Conservation (phyloP, 2,888 invertebrate species). For the Lasioglossum lativentre region DNA sequence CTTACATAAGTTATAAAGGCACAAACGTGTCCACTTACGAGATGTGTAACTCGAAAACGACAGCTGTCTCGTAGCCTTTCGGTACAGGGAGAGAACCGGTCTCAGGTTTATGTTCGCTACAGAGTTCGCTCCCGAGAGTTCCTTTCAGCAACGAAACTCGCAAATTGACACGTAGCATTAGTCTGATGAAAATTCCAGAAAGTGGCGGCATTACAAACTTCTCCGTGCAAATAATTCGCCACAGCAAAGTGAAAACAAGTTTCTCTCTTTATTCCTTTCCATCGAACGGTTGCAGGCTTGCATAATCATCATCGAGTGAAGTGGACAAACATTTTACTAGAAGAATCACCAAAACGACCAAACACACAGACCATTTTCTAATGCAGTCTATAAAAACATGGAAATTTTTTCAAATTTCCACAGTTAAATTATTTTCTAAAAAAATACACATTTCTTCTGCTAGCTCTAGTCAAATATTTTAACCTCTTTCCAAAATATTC, state of each 20-base stretch:
- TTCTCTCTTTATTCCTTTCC: background rate
- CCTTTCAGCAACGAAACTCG: background rate
- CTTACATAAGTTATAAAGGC: background rate
- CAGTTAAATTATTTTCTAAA: background rate
- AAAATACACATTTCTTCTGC: background rate
- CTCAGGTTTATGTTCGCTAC: background rate
- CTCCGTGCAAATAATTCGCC: background rate
- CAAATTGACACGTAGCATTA: conserved; percentile 8
- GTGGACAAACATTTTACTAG: background rate
- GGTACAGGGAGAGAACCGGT: background rate
- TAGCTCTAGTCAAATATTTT: background rate
- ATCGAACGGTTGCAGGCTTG: background rate
- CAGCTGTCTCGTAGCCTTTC: background rate
- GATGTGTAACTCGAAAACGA: background rate
- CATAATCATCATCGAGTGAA: background rate
- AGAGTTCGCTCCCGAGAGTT: background rate
- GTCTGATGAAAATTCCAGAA: conserved; percentile 8
- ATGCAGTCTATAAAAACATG: background rate
- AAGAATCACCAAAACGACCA: background rate
- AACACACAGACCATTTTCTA: background rate
- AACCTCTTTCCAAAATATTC: background rate
- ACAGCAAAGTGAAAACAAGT: background rate
- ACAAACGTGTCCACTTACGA: background rate
- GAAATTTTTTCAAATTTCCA: background rate
- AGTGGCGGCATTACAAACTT: conserved; percentile 1